phyloP scores from a whole-genome alignment of 1,140 invertebrate species.

The Linepithema humile region DNA sequence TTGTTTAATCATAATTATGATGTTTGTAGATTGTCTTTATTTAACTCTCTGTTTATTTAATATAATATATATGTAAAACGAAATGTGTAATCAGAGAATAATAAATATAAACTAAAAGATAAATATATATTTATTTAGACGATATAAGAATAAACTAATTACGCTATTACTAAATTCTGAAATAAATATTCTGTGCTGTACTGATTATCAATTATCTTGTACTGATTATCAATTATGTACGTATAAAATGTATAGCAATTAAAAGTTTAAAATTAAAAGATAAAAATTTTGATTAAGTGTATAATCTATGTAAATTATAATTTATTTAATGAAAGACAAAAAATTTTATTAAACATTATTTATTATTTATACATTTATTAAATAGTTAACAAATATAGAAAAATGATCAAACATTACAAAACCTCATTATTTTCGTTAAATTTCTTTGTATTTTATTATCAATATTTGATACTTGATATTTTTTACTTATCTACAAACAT shows the following conservation, averaged over 20 bases:
- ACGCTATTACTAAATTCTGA: neutral
- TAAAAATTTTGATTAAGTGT: neutral
- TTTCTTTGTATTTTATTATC: neutral
- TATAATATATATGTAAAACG: neutral
- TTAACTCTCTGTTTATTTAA: slow-evolving; percentile 10
- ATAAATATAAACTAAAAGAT: slow-evolving; percentile 8
- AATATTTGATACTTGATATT: too few species aligned
- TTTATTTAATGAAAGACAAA: neutral
- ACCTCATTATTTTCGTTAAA: neutral
- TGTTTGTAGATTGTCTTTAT: neutral
- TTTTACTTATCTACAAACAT: too few species aligned
- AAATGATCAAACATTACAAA: neutral
- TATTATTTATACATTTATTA: neutral
- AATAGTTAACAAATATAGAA: neutral
- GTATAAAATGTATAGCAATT: neutral
- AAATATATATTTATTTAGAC: neutral
- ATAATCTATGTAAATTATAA: neutral
- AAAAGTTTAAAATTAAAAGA: neutral
- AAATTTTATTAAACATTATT: neutral
- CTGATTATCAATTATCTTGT: too few species aligned
- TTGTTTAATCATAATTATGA: neutral
- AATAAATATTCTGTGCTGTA: neutral
- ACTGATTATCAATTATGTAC: too few species aligned
- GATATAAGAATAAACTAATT: neutral
- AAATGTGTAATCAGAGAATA: neutral